Base-by-base conservation (phyloP, 2,888 invertebrate genomes). In the Lutraria lutraria region DNA sequence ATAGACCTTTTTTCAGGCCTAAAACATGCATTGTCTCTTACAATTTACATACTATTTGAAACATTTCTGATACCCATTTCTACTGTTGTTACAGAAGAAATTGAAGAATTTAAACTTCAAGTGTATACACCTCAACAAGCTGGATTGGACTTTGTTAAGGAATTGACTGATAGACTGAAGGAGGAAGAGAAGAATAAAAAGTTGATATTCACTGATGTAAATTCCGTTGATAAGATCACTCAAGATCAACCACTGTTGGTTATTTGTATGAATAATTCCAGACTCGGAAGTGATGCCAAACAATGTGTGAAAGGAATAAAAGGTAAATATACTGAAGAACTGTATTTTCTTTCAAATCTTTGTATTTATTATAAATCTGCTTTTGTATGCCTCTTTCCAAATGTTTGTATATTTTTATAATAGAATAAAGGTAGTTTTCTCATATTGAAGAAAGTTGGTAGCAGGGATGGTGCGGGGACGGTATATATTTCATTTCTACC, bases 281-380 rank as follows among this genome's bases (percentile, higher is more conserved):
- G 84, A 84, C n/a, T 84, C 15, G 84, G 54, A 29, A 84, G 76
- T 43, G 84, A 84, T 76, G 84, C 76, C 16, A 12, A 13, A 15
- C 0, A 15, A 4, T 19, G 31, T 6, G 29, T 84, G 0, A 25
- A 84, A 34, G 72, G 76, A 79, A 53, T 84, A 19, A 52, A 10
- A 19, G 43, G 84, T 84, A 68, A 31, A 10, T n/a, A n/a, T 31
- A 31, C 52, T 54, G 12, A n/a, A 43, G 56, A 56, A 16, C 21
- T 56, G 56, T 56, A 16, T 56, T 19, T 56, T 56, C 21, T 16
- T 56, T 6, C 56, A 56, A 56, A 43, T 43, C 43, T 43, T 8
- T 43, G 43, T 43, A 43, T 43, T 43, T 43, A 43, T 43, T 43
- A 43, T 8, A 43, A 43, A 43, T 43, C 43, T 56, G 56, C 56